Evolutionary conservation across 35 echinoderm and acorn worm species (phyloP).

Genomic region (Diadema setosum): DNA sequence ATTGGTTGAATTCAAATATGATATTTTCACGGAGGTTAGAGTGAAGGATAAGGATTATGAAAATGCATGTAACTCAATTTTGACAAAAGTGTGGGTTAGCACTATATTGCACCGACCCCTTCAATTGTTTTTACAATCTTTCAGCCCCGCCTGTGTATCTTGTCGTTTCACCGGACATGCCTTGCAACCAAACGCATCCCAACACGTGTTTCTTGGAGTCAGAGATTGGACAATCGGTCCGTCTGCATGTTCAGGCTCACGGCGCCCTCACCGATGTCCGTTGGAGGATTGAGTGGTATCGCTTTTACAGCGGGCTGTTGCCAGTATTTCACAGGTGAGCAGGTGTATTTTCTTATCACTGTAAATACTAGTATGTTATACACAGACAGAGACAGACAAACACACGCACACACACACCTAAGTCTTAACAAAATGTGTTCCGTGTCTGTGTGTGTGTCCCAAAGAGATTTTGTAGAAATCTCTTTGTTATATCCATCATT

Average conservation of each 20-base stretch:
- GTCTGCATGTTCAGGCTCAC: background rate
- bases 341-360: no score
- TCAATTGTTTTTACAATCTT: background rate
- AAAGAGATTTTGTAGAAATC: background rate
- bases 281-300: conserved; percentile 1
- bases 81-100: no score
- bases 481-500: background rate
- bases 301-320: background rate
- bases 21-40: no score
- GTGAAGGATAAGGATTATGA: no score
- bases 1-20: no score
- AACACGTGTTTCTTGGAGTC: conserved; percentile 14
- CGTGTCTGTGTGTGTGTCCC: background rate
- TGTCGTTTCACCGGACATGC: background rate
- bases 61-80: no score
- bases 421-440: background rate
- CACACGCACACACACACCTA: background rate
- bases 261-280: background rate
- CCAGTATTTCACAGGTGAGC: conserved; percentile 4
- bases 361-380: no score
- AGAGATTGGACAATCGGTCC: background rate
- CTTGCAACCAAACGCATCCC: background rate
- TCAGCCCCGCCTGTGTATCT: background rate
- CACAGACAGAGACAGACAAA: no score
- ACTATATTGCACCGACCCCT: no score